Evolutionary conservation across 2,797 vertebrate species (phyloP), one percentile per base, ranked within the genome.

Genomic region (Parauchenoglanis ngamensis): DNA sequence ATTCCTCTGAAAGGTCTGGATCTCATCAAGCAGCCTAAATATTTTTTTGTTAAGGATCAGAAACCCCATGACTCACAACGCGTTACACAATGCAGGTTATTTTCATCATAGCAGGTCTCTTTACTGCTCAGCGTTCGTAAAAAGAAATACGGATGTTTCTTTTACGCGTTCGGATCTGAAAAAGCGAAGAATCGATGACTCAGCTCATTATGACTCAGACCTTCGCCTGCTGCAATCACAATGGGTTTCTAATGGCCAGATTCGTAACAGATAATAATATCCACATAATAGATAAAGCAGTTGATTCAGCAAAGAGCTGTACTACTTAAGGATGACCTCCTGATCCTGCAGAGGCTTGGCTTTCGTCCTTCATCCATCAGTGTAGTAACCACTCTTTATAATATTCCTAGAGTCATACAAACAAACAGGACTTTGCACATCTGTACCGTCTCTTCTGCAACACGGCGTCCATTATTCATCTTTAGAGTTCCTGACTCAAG

Each of bases 181-280:
- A 46, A 46, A 65, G 25, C 3, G 8, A 67, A 49, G 17, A 52
- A 63, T n/a, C 57, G 8, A 8, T 61, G 78, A 61, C 46, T 52
- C n/a, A 1, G 10, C 5, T 77, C 31, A n/a, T 59, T 59, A 44
- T 63, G 57, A 61, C 46, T 52, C 63, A 68, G 2, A 80, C 57
- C 11, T 10, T 63, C 40, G 3, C n/a, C 40, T 52, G 23, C n/a
- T 67, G 28, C 81, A 21, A 31, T 83, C 46, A 31, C n/a, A 68
- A 54, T 12, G 10, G 1, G 6, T 68, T 68, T 31, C 44, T 31
- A 31, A 83, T 23, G n/a, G 46, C 44, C 44, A 31, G 44, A 49
- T 28, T 49, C 67, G 80, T 67, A 65, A 31, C 46, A 21, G 80
- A 82, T 82, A 61, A 17, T 80, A 63, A 23, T 11, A 81, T 63